Percentiles rank a stretch among this genome's conserved stretches.
Conservation (phyloP, 2,888 invertebrate genomes). For the Laothoe populi region DNA sequence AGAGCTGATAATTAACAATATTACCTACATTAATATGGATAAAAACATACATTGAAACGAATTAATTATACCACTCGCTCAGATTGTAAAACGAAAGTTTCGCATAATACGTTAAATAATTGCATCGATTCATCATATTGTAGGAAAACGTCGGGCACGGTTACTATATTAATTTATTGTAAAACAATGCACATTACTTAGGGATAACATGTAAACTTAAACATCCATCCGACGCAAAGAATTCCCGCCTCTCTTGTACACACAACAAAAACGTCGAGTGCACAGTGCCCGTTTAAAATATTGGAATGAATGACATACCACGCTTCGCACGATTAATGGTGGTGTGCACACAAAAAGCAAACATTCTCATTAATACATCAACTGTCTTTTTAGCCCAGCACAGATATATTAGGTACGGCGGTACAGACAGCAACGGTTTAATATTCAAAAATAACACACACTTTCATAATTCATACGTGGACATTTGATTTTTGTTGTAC, state of each 20-base stretch:
- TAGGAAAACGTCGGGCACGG: slow-evolving; percentile 10
- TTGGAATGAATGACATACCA: slow-evolving; percentile 85
- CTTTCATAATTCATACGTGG: slow-evolving; percentile 54
- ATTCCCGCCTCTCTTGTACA: slow-evolving; percentile 73
- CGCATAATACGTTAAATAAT: slow-evolving; percentile 11
- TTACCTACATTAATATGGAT: slow-evolving; percentile 14
- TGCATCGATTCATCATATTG: slow-evolving; percentile 20
- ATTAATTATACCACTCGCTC: slow-evolving; percentile 13
- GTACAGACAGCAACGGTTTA: slow-evolving; percentile 53
- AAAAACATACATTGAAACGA: not conserved
- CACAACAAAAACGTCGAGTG: slow-evolving; percentile 78
- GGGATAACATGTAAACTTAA: slow-evolving; percentile 42
- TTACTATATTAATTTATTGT: slow-evolving; percentile 23
- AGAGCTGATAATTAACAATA: slow-evolving; percentile 8
- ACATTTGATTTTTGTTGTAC: slow-evolving; percentile 33
- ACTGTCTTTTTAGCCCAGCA: slow-evolving; percentile 79
- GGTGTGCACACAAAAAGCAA: slow-evolving; percentile 79
- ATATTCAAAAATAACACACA: slow-evolving; percentile 44
- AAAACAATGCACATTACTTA: slow-evolving; percentile 27
- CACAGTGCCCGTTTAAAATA: slow-evolving; percentile 79
- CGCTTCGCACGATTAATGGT: slow-evolving; percentile 82
- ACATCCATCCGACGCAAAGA: slow-evolving; percentile 60
- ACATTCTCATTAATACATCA: slow-evolving; percentile 84
- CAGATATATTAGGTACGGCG: slow-evolving; percentile 65
- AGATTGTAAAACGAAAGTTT: slow-evolving; percentile 18